These are phyloP conservation scores for Cydia fagiglandana DNA, from an alignment of 1,140 invertebrate genomes.

Conservation along the genomic window DNA sequence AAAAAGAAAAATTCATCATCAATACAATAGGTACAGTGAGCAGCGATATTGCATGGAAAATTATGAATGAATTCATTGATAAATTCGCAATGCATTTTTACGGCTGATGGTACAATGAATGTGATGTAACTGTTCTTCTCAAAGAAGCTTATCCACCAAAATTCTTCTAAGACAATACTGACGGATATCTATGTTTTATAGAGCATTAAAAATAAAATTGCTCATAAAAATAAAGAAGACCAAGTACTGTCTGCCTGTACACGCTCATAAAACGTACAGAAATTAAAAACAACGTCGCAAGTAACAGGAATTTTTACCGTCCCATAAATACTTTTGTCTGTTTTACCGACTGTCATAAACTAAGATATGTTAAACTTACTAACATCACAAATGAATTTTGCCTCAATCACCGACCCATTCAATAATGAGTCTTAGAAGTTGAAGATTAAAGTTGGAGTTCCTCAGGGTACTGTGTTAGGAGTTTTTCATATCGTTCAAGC, in stretches of 20 bases:
- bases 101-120: too few species aligned
- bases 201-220: neutral
- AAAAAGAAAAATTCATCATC: too few species aligned
- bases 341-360: constrained; percentile 61
- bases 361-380: constrained; percentile 67
- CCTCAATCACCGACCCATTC: constrained; percentile 22
- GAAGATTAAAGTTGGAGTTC: constrained; percentile 38
- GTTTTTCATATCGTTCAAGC: constrained; percentile 74
- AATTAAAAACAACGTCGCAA: constrained; percentile 24
- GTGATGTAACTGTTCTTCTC: too few species aligned
- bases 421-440: constrained; percentile 34
- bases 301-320: constrained; percentile 36
- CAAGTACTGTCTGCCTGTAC: neutral
- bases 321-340: constrained; percentile 58
- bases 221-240: neutral
- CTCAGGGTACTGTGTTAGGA: constrained; percentile 48
- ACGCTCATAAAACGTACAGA: constrained; percentile 10
- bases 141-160: neutral
- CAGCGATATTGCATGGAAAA: too few species aligned
- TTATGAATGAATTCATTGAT: too few species aligned
- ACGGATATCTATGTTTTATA: neutral
- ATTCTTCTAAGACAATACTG: neutral
- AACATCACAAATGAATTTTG: constrained; percentile 69
- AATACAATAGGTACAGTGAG: too few species aligned
- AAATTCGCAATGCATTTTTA: too few species aligned